These are phyloP conservation scores for Microhierax caerulescens DNA, from an alignment of 2,797 vertebrate genomes.

Conservation along the genomic window DNA sequence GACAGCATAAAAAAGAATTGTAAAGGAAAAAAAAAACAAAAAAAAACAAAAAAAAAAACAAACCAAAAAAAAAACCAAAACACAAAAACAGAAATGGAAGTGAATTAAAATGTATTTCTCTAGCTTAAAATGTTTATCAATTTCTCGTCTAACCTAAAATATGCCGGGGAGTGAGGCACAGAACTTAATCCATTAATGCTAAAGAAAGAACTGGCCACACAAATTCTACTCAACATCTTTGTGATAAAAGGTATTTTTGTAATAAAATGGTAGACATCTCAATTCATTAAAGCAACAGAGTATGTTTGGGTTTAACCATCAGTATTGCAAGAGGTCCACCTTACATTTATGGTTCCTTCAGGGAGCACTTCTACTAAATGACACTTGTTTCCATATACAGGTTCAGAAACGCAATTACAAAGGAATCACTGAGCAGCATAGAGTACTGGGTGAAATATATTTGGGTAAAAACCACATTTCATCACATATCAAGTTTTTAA, in stretches of 20 bases:
- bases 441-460: not conserved
- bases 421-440: not conserved
- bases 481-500: not conserved
- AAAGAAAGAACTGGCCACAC: not conserved
- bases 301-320: not conserved
- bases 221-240: not conserved
- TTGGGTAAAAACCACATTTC: not conserved
- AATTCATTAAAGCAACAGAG: not conserved
- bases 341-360: not conserved
- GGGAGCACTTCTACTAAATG: not conserved
- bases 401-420: not conserved
- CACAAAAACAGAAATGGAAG: not conserved
- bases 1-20: not conserved
- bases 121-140: not conserved
- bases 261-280: not conserved
- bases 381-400: not conserved
- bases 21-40: not conserved
- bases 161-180: fast-evolving
- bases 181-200: not conserved
- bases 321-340: not conserved
- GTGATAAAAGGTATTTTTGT: not conserved
- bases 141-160: not conserved
- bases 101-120: not conserved
- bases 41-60: too few relatives aligned
- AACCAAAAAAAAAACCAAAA: too few relatives aligned